phyloP scores from a whole-genome alignment of 2,888 invertebrate genomes.

The Diarsia brunnea region DNA sequence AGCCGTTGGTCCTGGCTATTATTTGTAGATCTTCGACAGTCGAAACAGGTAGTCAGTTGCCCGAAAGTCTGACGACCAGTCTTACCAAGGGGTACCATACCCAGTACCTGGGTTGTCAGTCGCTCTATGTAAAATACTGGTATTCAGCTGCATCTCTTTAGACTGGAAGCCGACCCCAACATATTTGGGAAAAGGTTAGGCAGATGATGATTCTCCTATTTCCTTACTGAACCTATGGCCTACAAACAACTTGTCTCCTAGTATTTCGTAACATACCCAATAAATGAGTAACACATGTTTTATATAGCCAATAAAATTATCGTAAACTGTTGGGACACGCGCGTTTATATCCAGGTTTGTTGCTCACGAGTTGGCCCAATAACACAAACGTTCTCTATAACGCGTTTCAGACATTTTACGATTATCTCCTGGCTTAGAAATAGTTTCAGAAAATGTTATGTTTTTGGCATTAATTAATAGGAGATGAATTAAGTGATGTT shows the following conservation, averaged over 20 bases:
- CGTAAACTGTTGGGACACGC: conserved; percentile 64
- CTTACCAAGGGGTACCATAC: too few relatives aligned
- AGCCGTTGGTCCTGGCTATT: too few relatives aligned
- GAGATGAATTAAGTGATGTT: conserved; percentile 22
- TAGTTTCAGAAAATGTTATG: conserved; percentile 22
- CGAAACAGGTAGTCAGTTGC: too few relatives aligned
- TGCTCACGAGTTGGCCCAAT: conserved; percentile 59
- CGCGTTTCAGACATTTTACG: conserved; percentile 51
- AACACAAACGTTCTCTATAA: conserved; percentile 49
- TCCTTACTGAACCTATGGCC: neutral
- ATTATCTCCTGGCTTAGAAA: conserved; percentile 26
- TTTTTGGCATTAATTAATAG: conserved; percentile 26
- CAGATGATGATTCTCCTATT: neutral
- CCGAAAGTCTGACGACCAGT: too few relatives aligned
- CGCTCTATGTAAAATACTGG: too few relatives aligned
- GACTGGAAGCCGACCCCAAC: too few relatives aligned
- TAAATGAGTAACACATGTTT: conserved; percentile 68
- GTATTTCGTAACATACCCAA: conserved; percentile 48
- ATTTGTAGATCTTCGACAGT: too few relatives aligned
- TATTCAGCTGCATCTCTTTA: too few relatives aligned
- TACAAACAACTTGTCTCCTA: conserved; percentile 26
- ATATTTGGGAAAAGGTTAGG: too few relatives aligned
- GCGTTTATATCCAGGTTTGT: conserved; percentile 63
- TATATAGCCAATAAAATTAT: conserved; percentile 70
- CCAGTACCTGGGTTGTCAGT: too few relatives aligned